Conservation (phyloP, 1,140 invertebrate genomes). For the Drosophila malerkotliana region DNA sequence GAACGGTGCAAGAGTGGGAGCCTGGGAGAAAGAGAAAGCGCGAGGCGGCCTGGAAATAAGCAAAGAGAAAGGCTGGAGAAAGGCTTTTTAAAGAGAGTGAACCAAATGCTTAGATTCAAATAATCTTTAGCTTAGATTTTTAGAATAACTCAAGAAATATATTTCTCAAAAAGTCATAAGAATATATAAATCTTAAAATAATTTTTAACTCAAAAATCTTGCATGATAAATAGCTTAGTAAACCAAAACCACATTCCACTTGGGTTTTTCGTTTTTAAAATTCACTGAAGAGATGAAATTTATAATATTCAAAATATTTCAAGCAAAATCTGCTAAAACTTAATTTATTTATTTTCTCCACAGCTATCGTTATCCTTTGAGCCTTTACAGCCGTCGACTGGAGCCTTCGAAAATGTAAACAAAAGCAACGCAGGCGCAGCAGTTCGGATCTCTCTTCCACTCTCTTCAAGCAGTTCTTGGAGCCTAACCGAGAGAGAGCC, state of each 20-base stretch:
- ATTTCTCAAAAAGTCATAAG: too few relatives aligned
- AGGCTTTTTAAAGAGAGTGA: constrained; percentile 8
- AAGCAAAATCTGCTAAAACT: neutral
- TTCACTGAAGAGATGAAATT: too few relatives aligned
- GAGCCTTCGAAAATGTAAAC: constrained; percentile 75
- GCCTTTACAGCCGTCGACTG: constrained; percentile 34
- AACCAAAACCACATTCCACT: neutral
- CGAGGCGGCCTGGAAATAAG: constrained; percentile 11
- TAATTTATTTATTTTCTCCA: constrained; percentile 1
- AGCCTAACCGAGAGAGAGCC: constrained; percentile 1
- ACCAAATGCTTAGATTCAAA: neutral
- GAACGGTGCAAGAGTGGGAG: constrained; percentile 6
- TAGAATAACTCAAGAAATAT: too few relatives aligned
- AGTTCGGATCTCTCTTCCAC: constrained; percentile 46
- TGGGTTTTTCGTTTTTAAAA: neutral
- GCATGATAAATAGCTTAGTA: neutral
- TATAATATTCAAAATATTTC: neutral
- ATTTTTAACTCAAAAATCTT: too few relatives aligned
- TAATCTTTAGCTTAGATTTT: neutral
- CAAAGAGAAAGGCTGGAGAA: constrained; percentile 43
- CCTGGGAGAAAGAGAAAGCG: constrained; percentile 2
- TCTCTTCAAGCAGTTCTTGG: constrained; percentile 28
- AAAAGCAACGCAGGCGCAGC: constrained; percentile 75
- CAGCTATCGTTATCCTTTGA: constrained; percentile 54
- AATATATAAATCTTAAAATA: too few relatives aligned